Conservation (phyloP, 2,113 vertebrate genomes). For the Peucedramus taeniatus region DNA sequence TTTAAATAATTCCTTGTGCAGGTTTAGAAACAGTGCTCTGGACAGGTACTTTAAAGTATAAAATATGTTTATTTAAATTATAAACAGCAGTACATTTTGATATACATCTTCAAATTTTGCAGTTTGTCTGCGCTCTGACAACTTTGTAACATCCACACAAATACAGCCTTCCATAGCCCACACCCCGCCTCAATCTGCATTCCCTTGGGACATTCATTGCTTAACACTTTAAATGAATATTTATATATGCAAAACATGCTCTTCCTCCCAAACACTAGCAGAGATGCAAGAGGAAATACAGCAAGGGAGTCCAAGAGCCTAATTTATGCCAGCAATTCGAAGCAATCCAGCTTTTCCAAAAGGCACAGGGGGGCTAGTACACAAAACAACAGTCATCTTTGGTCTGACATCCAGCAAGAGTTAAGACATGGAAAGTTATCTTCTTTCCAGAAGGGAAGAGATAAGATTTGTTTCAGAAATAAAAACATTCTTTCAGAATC, state of each 20-base stretch:
- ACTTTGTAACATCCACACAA: slow-evolving; percentile 39
- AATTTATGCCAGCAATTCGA: not conserved
- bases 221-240: not conserved
- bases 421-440: slow-evolving; percentile 11
- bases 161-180: not conserved
- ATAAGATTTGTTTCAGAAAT: not conserved
- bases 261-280: slow-evolving; percentile 10
- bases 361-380: not conserved
- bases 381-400: not conserved
- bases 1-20: not conserved
- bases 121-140: not conserved
- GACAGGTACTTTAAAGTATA: slow-evolving; percentile 47
- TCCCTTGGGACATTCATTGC: not conserved
- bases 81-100: slow-evolving; percentile 40
- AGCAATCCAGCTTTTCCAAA: not conserved
- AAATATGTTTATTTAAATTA: slow-evolving; percentile 74
- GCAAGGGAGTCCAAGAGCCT: not conserved
- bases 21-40: slow-evolving; percentile 40
- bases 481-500: not conserved
- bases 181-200: not conserved
- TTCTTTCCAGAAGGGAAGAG: not conserved
- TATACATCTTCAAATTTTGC: not conserved
- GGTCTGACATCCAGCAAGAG: not conserved
- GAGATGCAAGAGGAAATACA: not conserved
- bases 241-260: slow-evolving; percentile 34